Conservation (phyloP, 2,113 vertebrate species). For the Phoenicopterus ruber region DNA sequence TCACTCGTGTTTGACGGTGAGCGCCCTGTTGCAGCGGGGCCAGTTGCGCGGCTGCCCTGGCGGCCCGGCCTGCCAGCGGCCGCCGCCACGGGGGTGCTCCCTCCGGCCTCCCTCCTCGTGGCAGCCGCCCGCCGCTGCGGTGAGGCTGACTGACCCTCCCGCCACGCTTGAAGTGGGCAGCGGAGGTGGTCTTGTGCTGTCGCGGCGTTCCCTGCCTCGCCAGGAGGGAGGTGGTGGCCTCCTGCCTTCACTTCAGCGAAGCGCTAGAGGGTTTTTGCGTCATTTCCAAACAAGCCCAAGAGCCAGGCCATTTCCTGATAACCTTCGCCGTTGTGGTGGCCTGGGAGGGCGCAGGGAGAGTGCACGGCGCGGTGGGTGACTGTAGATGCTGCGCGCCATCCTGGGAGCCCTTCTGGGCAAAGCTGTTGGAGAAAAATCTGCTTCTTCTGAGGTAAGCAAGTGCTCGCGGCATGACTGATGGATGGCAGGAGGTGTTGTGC, state of each 20-base stretch:
- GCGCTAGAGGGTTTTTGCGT: accelerated
- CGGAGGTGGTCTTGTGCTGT: background rate
- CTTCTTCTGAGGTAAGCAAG: accelerated
- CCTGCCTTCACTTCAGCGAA: background rate
- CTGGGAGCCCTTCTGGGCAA: accelerated
- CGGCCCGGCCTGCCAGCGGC: too few species aligned
- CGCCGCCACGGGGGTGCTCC: accelerated
- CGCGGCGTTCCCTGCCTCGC: accelerated
- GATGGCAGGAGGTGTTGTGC: background rate
- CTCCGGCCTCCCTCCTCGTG: too few species aligned
- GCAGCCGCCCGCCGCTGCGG: accelerated
- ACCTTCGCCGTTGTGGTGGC: accelerated
- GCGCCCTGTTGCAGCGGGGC: background rate
- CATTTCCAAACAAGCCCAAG: accelerated
- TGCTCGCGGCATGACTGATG: accelerated
- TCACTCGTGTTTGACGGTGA: accelerated
- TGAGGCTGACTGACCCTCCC: accelerated
- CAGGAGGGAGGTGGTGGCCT: background rate
- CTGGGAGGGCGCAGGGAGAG: background rate
- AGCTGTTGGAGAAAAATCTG: accelerated
- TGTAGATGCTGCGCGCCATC: accelerated
- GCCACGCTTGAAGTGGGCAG: accelerated
- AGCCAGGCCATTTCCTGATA: accelerated
- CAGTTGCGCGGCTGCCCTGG: accelerated
- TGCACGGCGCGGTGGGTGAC: accelerated